Evolutionary conservation across 1,140 invertebrate species (phyloP).

Genomic region (Drosophila melanogaster): Release_6_plus_ISO1_MT NT_033779.5:3412001-3412500

Average conservation of each 20-base stretch:
- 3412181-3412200: conserved; percentile 22
- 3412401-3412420: conserved; percentile 17
- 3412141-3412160: conserved; percentile 1
- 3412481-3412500: conserved; percentile 65
- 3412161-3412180: conserved; percentile 1
- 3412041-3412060: not conserved
- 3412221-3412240: conserved; percentile 35
- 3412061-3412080: conserved; percentile 5
- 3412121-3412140: conserved; percentile 39
- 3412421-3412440: conserved; percentile 4
- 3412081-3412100: not conserved
- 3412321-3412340: conserved; percentile 41
- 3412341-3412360: conserved; percentile 43
- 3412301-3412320: conserved; percentile 7
- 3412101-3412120: not conserved
- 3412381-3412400: conserved; percentile 58
- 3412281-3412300: conserved; percentile 16
- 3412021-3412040: not conserved
- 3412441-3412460: conserved; percentile 1
- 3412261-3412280: conserved; percentile 9
- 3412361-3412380: conserved; percentile 48
- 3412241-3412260: conserved; percentile 4
- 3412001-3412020: not conserved
- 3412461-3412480: conserved; percentile 29
- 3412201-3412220: conserved; percentile 19